Conservation (phyloP, 2,113 vertebrate species). For the Chaenogobius annularis region DNA sequence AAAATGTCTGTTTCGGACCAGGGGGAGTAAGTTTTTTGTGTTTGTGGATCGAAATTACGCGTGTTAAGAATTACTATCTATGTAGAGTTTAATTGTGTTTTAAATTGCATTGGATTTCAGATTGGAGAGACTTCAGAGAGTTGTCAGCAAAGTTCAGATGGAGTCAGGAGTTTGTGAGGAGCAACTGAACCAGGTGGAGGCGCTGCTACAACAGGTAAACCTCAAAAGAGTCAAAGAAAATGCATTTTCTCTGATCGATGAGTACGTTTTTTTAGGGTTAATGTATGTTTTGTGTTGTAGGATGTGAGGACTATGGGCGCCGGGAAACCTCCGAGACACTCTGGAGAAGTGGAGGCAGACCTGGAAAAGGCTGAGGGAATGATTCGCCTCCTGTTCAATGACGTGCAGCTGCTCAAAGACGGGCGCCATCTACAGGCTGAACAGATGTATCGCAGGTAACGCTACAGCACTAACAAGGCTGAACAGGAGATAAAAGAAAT, state of each 20-base stretch:
- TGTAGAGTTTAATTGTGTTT: neutral
- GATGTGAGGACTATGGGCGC: conserved; percentile 82
- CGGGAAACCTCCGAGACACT: conserved; percentile 80
- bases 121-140: conserved; percentile 89
- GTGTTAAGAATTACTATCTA: neutral
- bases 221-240: neutral
- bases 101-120: conserved; percentile 58
- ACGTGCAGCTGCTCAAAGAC: conserved; percentile 92
- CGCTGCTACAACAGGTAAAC: conserved; percentile 87
- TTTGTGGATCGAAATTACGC: neutral
- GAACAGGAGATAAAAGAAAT: neutral
- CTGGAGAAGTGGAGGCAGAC: conserved; percentile 83
- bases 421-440: conserved; percentile 95
- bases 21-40: conserved; percentile 56
- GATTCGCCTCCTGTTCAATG: conserved; percentile 91
- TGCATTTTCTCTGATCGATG: no score
- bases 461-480: neutral
- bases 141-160: conserved; percentile 94
- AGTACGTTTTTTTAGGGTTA: neutral
- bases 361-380: conserved; percentile 89
- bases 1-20: conserved; percentile 46
- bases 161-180: conserved; percentile 94
- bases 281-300: conserved; percentile 53
- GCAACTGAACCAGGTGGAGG: conserved; percentile 92
- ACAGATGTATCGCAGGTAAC: conserved; percentile 94